These are phyloP conservation scores for Nemopilema nomurai DNA, from an alignment of 30 jellyfish, hydroid and myxozoan genomes.

Conservation along the genomic window DNA sequence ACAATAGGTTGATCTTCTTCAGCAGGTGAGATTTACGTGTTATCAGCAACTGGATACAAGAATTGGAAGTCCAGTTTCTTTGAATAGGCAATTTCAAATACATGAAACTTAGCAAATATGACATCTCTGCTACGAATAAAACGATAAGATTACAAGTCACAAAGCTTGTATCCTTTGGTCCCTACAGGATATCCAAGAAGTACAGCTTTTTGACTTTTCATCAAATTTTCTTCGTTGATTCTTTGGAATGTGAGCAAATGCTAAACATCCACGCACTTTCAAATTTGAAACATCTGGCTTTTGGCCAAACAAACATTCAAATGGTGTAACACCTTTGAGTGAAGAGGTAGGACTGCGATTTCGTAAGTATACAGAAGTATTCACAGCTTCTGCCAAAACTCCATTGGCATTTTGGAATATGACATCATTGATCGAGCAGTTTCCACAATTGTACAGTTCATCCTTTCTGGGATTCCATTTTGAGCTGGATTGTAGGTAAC, in stretches of 20 bases:
- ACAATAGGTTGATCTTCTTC: slow-evolving; percentile 21
- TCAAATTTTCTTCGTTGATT: slow-evolving; percentile 51
- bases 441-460: slow-evolving; percentile 51
- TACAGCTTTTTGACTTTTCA: slow-evolving; percentile 32
- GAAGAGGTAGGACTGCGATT: slow-evolving; percentile 50
- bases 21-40: not conserved
- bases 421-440: slow-evolving; percentile 41
- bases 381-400: slow-evolving; percentile 61
- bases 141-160: not conserved
- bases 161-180: slow-evolving; percentile 52
- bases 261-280: slow-evolving; percentile 44
- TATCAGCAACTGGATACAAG: slow-evolving; percentile 7
- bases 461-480: slow-evolving; percentile 48
- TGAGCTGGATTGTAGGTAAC: slow-evolving; percentile 54
- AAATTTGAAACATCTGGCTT: slow-evolving; percentile 49
- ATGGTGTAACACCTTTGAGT: slow-evolving; percentile 21
- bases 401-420: slow-evolving; percentile 33
- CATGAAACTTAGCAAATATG: slow-evolving; percentile 44
- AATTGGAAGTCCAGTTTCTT: slow-evolving; percentile 8
- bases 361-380: slow-evolving; percentile 39
- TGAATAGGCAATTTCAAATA: not conserved
- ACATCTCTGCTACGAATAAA: slow-evolving; percentile 65
- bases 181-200: slow-evolving; percentile 65
- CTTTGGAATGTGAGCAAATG: slow-evolving; percentile 27
- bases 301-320: slow-evolving; percentile 23